Percentiles rank a stretch among this genome's conserved stretches.
phyloP scores from a whole-genome alignment of 35 echinoderm and acorn worm genomes.

The Apostichopus californicus region DNA sequence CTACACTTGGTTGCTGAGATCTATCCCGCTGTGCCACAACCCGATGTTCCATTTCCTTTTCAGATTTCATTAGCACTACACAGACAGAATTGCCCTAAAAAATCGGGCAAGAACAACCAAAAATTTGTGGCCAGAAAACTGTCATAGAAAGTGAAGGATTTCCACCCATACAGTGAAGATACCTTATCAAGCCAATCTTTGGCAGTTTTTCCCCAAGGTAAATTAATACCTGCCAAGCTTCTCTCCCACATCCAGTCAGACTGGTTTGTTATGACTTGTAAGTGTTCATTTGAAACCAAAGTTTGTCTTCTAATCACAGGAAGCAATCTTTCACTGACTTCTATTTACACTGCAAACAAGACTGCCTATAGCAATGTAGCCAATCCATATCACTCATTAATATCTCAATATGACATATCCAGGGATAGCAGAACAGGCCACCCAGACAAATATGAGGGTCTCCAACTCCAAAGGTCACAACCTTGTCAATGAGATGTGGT shows the following conservation, averaged over 20 bases:
- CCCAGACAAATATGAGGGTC: neutral
- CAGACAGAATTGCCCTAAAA: too few relatives aligned
- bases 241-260: neutral
- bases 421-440: constrained; percentile 19
- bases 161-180: neutral
- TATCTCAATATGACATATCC: constrained; percentile 8
- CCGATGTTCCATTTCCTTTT: too few relatives aligned
- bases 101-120: too few relatives aligned
- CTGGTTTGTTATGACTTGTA: constrained; percentile 41
- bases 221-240: constrained; percentile 12
- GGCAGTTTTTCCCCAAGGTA: constrained; percentile 30
- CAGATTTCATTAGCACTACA: too few relatives aligned
- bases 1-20: too few relatives aligned
- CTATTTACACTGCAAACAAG: constrained; percentile 6
- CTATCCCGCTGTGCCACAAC: too few relatives aligned
- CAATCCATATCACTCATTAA: constrained; percentile 34
- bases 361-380: constrained; percentile 25
- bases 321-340: constrained; percentile 19
- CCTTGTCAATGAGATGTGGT: constrained; percentile 36
- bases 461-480: neutral
- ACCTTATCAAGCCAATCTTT: neutral
- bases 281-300: constrained; percentile 37
- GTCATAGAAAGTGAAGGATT: neutral
- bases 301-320: constrained; percentile 15
- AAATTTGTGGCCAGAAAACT: too few relatives aligned